These are phyloP conservation scores for Trachops cirrhosus DNA, from an alignment of 2,797 vertebrate species.

Conservation along the genomic window DNA sequence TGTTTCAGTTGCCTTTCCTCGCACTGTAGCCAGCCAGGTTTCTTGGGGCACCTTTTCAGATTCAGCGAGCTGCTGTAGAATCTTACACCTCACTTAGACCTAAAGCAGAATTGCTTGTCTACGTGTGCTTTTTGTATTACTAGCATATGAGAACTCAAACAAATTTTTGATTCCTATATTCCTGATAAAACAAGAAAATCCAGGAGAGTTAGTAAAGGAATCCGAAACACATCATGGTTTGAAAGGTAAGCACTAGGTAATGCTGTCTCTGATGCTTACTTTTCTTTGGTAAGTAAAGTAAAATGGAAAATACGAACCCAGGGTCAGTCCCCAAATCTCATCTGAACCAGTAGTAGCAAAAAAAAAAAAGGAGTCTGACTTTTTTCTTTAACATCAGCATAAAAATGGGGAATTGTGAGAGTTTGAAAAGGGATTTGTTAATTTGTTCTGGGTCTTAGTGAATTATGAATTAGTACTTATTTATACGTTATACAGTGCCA, in stretches of 20 bases:
- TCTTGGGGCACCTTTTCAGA: constrained; percentile 15
- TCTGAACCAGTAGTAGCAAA: background rate
- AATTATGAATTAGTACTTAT: constrained; percentile 45
- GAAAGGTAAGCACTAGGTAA: constrained; percentile 10
- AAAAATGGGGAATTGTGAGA: constrained; percentile 46
- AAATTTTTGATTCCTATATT: constrained; percentile 17
- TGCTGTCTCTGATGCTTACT: background rate
- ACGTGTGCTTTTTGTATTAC: background rate
- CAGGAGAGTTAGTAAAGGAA: constrained; percentile 24
- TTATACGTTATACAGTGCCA: background rate
- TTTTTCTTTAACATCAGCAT: constrained; percentile 16
- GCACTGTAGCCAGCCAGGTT: background rate
- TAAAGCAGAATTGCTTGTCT: constrained; percentile 28
- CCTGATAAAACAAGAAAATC: constrained; percentile 39
- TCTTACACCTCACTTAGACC: background rate
- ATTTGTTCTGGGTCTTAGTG: constrained; percentile 35
- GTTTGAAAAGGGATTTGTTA: constrained; percentile 29
- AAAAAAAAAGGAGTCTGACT: background rate
- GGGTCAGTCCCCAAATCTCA: background rate
- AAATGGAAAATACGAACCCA: constrained; percentile 37
- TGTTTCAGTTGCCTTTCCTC: constrained; percentile 19
- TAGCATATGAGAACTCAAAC: background rate
- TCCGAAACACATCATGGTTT: background rate
- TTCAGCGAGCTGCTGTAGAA: background rate
- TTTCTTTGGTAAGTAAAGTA: constrained; percentile 21